A percentile compares a stretch with the other conserved stretches of the same genome.
Conservation (phyloP, 1,140 invertebrate genomes). For the Diachasmimorpha longicaudata region DNA sequence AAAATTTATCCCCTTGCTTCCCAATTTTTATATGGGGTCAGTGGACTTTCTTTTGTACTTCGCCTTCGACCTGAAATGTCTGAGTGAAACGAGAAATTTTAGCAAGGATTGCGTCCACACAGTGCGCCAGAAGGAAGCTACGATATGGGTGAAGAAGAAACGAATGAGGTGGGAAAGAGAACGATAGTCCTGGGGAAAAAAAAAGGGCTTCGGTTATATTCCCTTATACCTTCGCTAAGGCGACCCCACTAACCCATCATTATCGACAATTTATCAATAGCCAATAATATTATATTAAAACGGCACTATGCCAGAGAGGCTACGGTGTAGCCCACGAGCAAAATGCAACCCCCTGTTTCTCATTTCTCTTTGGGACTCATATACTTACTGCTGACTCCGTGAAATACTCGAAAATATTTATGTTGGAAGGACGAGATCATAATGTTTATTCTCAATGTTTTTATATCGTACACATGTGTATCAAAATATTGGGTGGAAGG, state of each 20-base stretch:
- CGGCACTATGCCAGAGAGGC: slow-evolving; percentile 35
- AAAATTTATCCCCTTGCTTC: neutral
- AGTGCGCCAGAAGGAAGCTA: neutral
- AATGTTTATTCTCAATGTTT: slow-evolving; percentile 51
- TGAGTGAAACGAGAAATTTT: neutral
- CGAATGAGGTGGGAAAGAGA: slow-evolving; percentile 7
- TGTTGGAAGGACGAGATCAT: slow-evolving; percentile 47
- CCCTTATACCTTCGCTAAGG: slow-evolving; percentile 28
- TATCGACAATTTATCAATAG: slow-evolving; percentile 66
- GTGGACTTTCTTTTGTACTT: neutral
- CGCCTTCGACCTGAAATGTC: neutral
- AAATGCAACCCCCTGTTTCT: slow-evolving; percentile 25
- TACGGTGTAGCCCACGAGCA: slow-evolving; percentile 33
- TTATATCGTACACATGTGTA: neutral
- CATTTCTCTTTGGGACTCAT: slow-evolving; percentile 23
- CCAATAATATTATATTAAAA: slow-evolving; percentile 66
- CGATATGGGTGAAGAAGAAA: slow-evolving; percentile 9
- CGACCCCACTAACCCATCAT: slow-evolving; percentile 56
- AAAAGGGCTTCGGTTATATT: neutral
- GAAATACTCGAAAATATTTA: slow-evolving; percentile 47
- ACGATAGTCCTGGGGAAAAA: neutral
- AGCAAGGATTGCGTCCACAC: neutral
- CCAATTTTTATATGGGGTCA: neutral
- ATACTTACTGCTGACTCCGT: slow-evolving; percentile 15
- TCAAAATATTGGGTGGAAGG: neutral